Base-by-base conservation (phyloP, 2,888 invertebrate genomes). In the Caenorhabditis japonica region DNA sequence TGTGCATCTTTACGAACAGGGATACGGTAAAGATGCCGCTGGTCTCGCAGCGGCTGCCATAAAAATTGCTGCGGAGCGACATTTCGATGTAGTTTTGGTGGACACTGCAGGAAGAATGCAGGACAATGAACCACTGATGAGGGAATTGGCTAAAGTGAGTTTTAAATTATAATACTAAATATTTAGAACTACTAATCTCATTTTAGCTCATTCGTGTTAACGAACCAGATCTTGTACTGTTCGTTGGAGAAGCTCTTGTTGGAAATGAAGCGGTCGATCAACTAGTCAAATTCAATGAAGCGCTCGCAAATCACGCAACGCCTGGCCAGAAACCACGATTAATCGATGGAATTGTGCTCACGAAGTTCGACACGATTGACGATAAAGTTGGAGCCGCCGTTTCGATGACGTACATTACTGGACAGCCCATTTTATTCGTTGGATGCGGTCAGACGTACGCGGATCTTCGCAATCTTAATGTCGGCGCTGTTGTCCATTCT, bases 21-120 rank as follows among this genome's bases (percentile, higher is more conserved):
- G 97, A 36, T 97, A 97, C 83, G 93, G 93, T n/a, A 97, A 97
- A 89, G 99, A 99, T 90, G 95, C 97, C 0, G 97, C 99, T 10
- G 96, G 95, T 15, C 95, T 99, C 82, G 97, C 99, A 0, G 93
- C 94, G 92, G 96, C 97, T 88, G 97, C 97, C 0, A 95, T 99
- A 78, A 77, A 76, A 51, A 83, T 84, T 46, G 86, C 85, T 4
- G 60, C 91, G 55, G 95, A 95, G 84, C 90, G 91, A 0, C 91
- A 90, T 59, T 91, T 94, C 60, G 96, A 99, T 90, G 92, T 97
- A 10, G 97, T 97, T 0, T 90, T 99, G n/a, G 92, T 99, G 17
- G 99, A 99, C 89, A 99, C 99, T 0, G 99, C 99, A 36, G 99
- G 99, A n/a, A 91, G 99, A 71, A 99, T 99, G 99, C 99, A 99